Evolutionary conservation across 2,888 invertebrate species (phyloP), one percentile per base, ranked within the genome.

Genomic region (Synergus umbraculus): DNA sequence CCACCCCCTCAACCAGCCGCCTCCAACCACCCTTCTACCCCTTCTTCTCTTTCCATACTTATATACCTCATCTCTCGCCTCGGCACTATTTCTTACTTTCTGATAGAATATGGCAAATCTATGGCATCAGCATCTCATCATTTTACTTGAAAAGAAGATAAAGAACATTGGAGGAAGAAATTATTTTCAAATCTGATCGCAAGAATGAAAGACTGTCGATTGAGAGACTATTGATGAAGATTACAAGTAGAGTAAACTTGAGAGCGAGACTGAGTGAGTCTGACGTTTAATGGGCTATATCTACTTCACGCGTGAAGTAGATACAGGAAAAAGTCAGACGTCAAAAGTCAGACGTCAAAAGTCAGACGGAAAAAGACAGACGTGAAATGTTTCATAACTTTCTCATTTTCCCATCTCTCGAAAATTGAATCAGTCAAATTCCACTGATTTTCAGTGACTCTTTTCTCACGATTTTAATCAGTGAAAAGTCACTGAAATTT

Each of bases 41-140:
- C 54, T 2, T n/a, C n/a, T 2, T 7, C n/a, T 1, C 5, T 54
- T 54, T 8, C 54, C n/a, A 54, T 12, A 15, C n/a, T n/a, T 29
- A 29, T 12, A n/a, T 54, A 54, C 54, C 54, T 54, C 54, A 54
- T 54, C n/a, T 54, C 54, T 54, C 54, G 54, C 29, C 64, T 37
- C 64, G 37, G 29, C 37, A 29, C 64, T 64, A 64, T 37, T 64
- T 37, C 29, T 37, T 64, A 15, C 64, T 37, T 64, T 29, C 29
- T 37, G 64, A 64, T 64, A 54, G 54, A 54, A 54, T 54, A 54
- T 54, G 54, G 7, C 54, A 64, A 64, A 29, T 64, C 29, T 64
- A 64, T 76, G 81, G 79, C 81, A 82, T 81, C 81, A 54, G 54
- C 15, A 54, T 54, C n/a, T 54, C 54, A 54, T 77, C 76, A 77